A percentile compares a stretch with the other conserved stretches of the same genome.
Evolutionary conservation across 2,113 vertebrate species (phyloP).

Genomic region (Paracanthobrama guichenoti): DNA sequence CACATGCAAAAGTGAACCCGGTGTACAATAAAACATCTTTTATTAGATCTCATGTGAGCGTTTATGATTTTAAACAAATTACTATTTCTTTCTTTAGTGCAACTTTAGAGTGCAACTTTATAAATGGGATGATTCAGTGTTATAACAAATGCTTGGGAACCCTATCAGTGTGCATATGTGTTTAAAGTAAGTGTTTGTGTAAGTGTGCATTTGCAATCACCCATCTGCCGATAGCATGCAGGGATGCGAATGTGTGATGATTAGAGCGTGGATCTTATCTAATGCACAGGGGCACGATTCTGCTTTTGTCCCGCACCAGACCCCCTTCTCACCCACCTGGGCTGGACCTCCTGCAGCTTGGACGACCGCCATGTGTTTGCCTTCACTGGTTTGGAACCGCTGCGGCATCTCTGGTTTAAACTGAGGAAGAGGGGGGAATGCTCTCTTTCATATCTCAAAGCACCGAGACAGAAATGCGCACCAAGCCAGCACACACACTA

Average conservation of each 20-base stretch:
- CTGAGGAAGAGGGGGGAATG: background rate
- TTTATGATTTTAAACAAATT: background rate
- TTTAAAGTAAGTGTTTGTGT: slow-evolving; percentile 13
- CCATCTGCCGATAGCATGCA: slow-evolving; percentile 59
- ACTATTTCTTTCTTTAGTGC: background rate
- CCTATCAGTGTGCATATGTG: background rate
- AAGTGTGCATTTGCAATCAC: slow-evolving; percentile 53
- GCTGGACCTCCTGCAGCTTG: slow-evolving; percentile 21
- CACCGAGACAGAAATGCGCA: slow-evolving; percentile 9
- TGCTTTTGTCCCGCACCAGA: slow-evolving; percentile 39
- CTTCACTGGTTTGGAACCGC: slow-evolving; percentile 25
- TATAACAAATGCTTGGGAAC: background rate
- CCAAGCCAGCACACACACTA: slow-evolving; percentile 14
- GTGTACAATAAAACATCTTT: background rate
- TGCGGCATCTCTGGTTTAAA: slow-evolving; percentile 26
- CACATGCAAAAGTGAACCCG: background rate
- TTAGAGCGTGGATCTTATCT: slow-evolving; percentile 64
- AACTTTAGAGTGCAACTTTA: background rate
- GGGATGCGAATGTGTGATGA: slow-evolving; percentile 72
- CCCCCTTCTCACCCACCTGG: background rate
- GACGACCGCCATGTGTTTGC: slow-evolving; percentile 4
- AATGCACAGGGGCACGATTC: background rate
- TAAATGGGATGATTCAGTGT: background rate
- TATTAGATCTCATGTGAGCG: background rate
- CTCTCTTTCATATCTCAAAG: slow-evolving; percentile 40